A percentile compares a stretch with the other conserved stretches of the same genome.
Conservation (phyloP, 2,797 vertebrate species). For the Sciurus vulgaris region DNA sequence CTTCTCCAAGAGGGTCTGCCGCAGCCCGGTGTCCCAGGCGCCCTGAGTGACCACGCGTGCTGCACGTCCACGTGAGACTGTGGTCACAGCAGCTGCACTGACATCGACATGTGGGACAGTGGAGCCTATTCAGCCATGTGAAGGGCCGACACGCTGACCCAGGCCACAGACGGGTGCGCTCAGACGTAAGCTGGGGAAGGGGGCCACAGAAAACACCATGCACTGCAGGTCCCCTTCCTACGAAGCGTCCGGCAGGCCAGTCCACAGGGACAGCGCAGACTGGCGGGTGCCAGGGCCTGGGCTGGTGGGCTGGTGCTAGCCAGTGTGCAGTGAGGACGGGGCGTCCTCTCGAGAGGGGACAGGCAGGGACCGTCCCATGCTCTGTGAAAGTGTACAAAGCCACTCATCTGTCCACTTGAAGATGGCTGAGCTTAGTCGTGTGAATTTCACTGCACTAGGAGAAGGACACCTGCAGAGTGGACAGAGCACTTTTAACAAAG, state of each 20-base stretch:
- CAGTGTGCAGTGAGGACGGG: accelerated
- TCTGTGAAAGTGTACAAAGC: accelerated
- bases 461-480: accelerated
- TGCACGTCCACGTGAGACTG: accelerated
- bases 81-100: neutral
- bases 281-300: accelerated
- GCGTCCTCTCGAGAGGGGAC: neutral
- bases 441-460: neutral
- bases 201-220: accelerated
- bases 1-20: neutral
- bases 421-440: neutral
- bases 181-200: too few relatives aligned
- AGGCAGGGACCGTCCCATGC: accelerated
- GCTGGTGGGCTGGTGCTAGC: too few relatives aligned
- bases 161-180: accelerated
- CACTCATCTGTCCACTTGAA: accelerated
- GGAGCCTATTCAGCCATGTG: accelerated
- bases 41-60: too few relatives aligned
- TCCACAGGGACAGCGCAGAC: neutral
- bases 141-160: neutral
- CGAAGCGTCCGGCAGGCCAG: neutral
- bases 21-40: accelerated
- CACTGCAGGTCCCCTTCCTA: accelerated
- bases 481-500: neutral
- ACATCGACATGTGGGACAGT: accelerated